These are phyloP conservation scores for Chloroceryle inda DNA, from an alignment of 2,797 vertebrate genomes.

Conservation along the genomic window DNA sequence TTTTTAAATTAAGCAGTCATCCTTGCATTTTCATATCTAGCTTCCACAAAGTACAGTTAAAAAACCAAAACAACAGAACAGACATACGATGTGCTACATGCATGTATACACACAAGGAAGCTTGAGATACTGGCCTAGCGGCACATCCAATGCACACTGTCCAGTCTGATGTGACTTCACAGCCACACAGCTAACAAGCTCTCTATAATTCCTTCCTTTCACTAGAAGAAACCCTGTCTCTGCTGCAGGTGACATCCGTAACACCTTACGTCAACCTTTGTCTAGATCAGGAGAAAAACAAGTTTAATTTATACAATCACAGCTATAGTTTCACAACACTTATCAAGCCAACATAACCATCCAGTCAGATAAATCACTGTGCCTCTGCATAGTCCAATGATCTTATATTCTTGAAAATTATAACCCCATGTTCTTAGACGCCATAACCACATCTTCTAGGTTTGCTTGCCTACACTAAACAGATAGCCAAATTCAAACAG, in stretches of 20 bases:
- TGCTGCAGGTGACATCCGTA: neutral
- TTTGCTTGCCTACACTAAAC: neutral
- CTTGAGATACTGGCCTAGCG: neutral
- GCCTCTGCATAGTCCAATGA: neutral
- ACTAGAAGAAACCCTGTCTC: neutral
- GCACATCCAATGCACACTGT: neutral
- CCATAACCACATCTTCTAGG: neutral
- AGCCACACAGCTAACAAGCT: neutral
- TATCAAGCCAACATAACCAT: neutral
- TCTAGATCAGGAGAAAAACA: neutral
- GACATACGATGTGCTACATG: fast-evolving
- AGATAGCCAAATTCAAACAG: neutral
- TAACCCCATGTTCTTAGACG: neutral
- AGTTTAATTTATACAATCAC: neutral
- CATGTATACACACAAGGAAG: neutral
- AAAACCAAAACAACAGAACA: neutral
- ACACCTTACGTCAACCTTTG: neutral
- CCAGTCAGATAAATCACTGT: neutral
- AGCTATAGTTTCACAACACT: neutral
- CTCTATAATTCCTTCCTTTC: neutral
- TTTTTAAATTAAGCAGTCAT: neutral
- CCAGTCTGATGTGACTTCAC: neutral
- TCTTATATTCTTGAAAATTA: neutral
- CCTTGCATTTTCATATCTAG: neutral
- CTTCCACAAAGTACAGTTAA: neutral